A percentile compares a stretch with the other conserved stretches of the same genome.
Evolutionary conservation across 2,888 invertebrate genomes (phyloP).

Genomic region (Ctena decussata): DNA sequence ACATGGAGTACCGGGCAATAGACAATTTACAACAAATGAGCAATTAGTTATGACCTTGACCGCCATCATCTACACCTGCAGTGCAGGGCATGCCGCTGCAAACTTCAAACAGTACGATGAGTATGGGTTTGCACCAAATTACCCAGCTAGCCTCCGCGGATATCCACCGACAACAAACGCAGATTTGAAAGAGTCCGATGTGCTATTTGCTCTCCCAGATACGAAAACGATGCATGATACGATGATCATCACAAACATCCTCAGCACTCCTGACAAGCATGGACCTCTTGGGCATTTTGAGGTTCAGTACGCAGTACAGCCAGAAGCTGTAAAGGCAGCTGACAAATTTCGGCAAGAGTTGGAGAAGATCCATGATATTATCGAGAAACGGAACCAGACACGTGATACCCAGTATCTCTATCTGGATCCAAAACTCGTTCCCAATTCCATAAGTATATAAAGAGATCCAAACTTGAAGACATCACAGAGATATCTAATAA

Average conservation of each 20-base stretch:
- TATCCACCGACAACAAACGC: slow-evolving; percentile 78
- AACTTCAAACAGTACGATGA: slow-evolving; percentile 84
- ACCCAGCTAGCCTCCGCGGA: slow-evolving; percentile 77
- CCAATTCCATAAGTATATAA: slow-evolving; percentile 87
- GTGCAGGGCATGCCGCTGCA: slow-evolving; percentile 81
- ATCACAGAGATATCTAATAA: too few species aligned
- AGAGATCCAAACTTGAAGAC: too few species aligned
- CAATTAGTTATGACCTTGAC: slow-evolving; percentile 73
- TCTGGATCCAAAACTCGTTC: slow-evolving; percentile 87
- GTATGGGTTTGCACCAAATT: slow-evolving; percentile 84
- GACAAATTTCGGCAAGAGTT: slow-evolving; percentile 86
- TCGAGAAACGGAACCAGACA: slow-evolving; percentile 84
- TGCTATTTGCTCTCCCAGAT: slow-evolving; percentile 84
- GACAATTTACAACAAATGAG: slow-evolving; percentile 67
- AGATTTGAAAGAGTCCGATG: slow-evolving; percentile 82
- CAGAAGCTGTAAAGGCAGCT: slow-evolving; percentile 78
- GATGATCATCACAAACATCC: slow-evolving; percentile 87
- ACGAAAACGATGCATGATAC: slow-evolving; percentile 86
- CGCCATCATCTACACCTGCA: slow-evolving; percentile 80
- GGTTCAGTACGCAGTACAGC: slow-evolving; percentile 87
- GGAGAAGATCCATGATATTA: slow-evolving; percentile 80
- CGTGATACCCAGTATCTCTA: slow-evolving; percentile 83
- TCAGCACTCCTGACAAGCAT: slow-evolving; percentile 85
- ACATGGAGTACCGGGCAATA: slow-evolving; percentile 79
- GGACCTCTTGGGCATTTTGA: slow-evolving; percentile 87